Percentiles rank a stretch among this genome's conserved stretches.
phyloP scores from a whole-genome alignment of 2,113 vertebrate genomes.

The Phycodurus eques region DNA sequence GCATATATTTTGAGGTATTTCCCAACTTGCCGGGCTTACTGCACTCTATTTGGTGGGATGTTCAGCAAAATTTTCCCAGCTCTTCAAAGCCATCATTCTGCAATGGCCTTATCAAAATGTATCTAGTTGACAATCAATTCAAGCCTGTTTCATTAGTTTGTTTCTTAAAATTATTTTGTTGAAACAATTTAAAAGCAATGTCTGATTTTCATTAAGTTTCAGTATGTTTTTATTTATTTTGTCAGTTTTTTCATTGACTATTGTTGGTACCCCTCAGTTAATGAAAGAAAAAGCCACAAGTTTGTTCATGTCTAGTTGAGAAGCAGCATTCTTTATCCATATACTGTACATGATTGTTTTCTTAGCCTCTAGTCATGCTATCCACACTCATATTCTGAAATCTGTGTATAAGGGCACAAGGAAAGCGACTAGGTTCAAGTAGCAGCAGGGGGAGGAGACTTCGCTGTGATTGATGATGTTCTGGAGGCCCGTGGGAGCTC shows the following conservation, averaged over 20 bases:
- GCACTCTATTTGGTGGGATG: constrained; percentile 38
- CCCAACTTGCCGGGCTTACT: constrained; percentile 49
- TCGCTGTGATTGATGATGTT: neutral
- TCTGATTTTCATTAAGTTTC: too few relatives aligned
- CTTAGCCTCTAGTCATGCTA: too few relatives aligned
- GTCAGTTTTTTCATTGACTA: too few relatives aligned
- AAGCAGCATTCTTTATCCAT: too few relatives aligned
- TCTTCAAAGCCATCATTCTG: neutral
- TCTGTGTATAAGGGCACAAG: neutral
- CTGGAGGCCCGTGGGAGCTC: neutral
- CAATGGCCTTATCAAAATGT: constrained; percentile 1
- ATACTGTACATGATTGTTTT: too few relatives aligned
- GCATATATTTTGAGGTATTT: constrained; percentile 59
- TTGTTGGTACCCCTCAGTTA: too few relatives aligned
- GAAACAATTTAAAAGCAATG: too few relatives aligned
- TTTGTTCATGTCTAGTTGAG: too few relatives aligned
- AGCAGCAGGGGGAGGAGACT: neutral
- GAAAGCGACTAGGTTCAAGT: neutral
- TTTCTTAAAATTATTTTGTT: too few relatives aligned
- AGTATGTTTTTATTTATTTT: too few relatives aligned
- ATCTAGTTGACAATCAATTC: constrained; percentile 4
- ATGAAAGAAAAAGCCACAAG: too few relatives aligned
- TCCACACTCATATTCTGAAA: neutral
- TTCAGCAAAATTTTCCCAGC: constrained; percentile 47
- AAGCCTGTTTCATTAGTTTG: neutral